Conservation (phyloP, 2,113 vertebrate species). For the Macrotis lagotis region DNA sequence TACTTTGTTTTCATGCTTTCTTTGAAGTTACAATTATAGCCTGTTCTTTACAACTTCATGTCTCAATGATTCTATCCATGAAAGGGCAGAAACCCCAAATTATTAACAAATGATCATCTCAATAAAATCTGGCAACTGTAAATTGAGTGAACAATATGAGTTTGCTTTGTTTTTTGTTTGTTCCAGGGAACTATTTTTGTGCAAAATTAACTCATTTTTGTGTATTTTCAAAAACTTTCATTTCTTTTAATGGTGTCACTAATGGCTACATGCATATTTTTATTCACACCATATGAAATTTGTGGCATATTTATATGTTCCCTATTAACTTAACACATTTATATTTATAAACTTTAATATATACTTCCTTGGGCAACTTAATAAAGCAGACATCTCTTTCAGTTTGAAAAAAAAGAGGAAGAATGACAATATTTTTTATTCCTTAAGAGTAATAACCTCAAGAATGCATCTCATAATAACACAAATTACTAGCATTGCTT, state of each 20-base stretch:
- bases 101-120: slow-evolving; percentile 62
- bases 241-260: slow-evolving; percentile 15
- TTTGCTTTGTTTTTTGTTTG: slow-evolving; percentile 35
- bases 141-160: slow-evolving; percentile 41
- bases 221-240: slow-evolving; percentile 39
- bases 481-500: slow-evolving; percentile 40
- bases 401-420: slow-evolving; percentile 27
- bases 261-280: slow-evolving; percentile 37
- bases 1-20: slow-evolving; percentile 52
- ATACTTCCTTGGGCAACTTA: slow-evolving; percentile 60
- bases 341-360: too few relatives aligned
- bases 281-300: slow-evolving; percentile 42
- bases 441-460: slow-evolving; percentile 3
- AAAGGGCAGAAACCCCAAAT: slow-evolving; percentile 51
- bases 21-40: slow-evolving; percentile 66
- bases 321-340: slow-evolving; percentile 55
- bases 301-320: slow-evolving; percentile 45
- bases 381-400: slow-evolving; percentile 30
- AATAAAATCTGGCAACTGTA: slow-evolving; percentile 43
- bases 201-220: slow-evolving; percentile 34
- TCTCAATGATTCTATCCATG: slow-evolving; percentile 23
- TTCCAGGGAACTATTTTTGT: slow-evolving; percentile 5
- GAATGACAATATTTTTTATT: slow-evolving; percentile 34
- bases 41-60: slow-evolving; percentile 57
- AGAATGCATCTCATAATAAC: slow-evolving; percentile 44